Conservation (phyloP, 2,888 invertebrate genomes). For the Dascillus cervinus region DNA sequence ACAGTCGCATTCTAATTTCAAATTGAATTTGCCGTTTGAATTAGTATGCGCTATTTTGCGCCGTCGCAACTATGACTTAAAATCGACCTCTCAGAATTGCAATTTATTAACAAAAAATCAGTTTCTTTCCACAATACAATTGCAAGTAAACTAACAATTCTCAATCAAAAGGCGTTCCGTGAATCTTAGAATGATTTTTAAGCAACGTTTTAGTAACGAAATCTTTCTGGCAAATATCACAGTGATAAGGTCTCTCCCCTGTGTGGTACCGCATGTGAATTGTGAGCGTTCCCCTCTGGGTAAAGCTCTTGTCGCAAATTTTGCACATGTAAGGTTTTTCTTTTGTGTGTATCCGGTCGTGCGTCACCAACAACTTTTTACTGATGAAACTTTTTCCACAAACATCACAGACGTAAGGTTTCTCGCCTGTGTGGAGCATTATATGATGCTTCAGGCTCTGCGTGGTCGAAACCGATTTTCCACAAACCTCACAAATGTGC, state of each 20-base stretch:
- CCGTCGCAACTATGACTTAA: too few relatives aligned
- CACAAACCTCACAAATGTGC: constrained; percentile 32
- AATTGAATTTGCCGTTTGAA: too few relatives aligned
- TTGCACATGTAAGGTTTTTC: constrained; percentile 29
- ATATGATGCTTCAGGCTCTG: constrained; percentile 32
- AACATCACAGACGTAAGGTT: constrained; percentile 32
- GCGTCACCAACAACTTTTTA: constrained; percentile 24
- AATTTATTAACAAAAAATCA: too few relatives aligned
- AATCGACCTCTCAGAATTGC: too few relatives aligned
- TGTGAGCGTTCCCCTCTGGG: constrained; percentile 22
- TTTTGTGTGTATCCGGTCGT: constrained; percentile 29
- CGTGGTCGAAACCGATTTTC: constrained; percentile 33
- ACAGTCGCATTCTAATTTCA: too few relatives aligned
- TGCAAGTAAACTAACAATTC: too few relatives aligned
- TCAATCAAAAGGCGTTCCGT: neutral
- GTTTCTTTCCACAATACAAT: too few relatives aligned
- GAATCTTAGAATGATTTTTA: constrained; percentile 16
- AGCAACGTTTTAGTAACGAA: constrained; percentile 21
- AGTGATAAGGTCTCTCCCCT: constrained; percentile 25
- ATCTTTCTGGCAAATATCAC: constrained; percentile 22
- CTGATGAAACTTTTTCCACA: constrained; percentile 28
- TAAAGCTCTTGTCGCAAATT: constrained; percentile 27
- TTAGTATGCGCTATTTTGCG: too few relatives aligned
- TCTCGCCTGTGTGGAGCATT: constrained; percentile 31
- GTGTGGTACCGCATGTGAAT: constrained; percentile 9